A percentile compares a stretch with the other conserved stretches of the same genome.
phyloP scores from a whole-genome alignment of 2,797 vertebrate species.

The Tamandua tetradactyla region DNA sequence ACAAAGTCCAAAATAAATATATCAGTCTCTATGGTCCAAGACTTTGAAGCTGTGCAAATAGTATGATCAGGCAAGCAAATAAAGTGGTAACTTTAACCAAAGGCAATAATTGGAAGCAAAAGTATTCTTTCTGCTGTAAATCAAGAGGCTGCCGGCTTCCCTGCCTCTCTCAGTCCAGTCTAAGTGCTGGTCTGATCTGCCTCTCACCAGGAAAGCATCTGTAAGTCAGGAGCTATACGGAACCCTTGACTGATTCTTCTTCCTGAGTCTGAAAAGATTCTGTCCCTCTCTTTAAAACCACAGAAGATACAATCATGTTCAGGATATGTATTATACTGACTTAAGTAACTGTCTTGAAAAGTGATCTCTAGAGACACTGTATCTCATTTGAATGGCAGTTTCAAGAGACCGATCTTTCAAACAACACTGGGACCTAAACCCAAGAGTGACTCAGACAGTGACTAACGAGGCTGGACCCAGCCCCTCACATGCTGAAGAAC shows the following conservation, averaged over 20 bases:
- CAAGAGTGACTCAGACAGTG: slow-evolving; percentile 69
- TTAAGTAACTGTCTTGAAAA: slow-evolving; percentile 78
- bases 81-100: slow-evolving; percentile 57
- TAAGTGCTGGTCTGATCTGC: neutral
- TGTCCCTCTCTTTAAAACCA: slow-evolving; percentile 12
- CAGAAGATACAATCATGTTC: slow-evolving; percentile 41
- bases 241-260: slow-evolving; percentile 48
- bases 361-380: slow-evolving; percentile 76
- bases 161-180: neutral
- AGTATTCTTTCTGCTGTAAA: slow-evolving; percentile 43
- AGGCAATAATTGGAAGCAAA: slow-evolving; percentile 30
- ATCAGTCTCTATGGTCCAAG: slow-evolving; percentile 49
- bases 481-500: slow-evolving; percentile 59
- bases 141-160: neutral
- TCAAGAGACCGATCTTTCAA: slow-evolving; percentile 80
- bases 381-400: slow-evolving; percentile 82
- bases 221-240: neutral
- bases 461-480: slow-evolving; percentile 58
- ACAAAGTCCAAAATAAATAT: slow-evolving; percentile 63
- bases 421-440: slow-evolving; percentile 72
- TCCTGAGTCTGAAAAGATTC: slow-evolving; percentile 69
- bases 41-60: slow-evolving; percentile 54
- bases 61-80: slow-evolving; percentile 55
- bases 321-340: slow-evolving; percentile 75
- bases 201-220: slow-evolving; percentile 9